A percentile compares a stretch with the other conserved stretches of the same genome.
phyloP scores from a whole-genome alignment of 1,140 invertebrate genomes.

The Nymphalis io region DNA sequence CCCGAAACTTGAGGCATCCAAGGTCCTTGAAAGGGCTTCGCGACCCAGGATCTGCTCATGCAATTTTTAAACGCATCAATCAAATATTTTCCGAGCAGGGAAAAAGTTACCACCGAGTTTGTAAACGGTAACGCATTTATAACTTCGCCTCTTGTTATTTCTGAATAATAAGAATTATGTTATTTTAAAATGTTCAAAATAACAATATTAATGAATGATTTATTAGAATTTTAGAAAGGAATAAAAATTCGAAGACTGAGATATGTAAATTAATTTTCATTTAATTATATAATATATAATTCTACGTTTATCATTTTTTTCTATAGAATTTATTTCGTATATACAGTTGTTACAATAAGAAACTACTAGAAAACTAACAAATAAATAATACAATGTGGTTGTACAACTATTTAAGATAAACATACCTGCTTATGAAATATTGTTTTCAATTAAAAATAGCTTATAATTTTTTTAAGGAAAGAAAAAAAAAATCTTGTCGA shows the following conservation, averaged over 20 bases:
- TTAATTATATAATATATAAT: too few species aligned
- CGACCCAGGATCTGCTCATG: slow-evolving; percentile 48
- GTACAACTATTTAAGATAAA: too few species aligned
- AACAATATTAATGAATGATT: neutral
- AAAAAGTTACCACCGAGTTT: slow-evolving; percentile 53
- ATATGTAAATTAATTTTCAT: too few species aligned
- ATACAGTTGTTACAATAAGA: too few species aligned
- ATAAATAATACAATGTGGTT: too few species aligned
- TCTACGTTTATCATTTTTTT: too few species aligned
- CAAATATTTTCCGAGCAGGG: slow-evolving; percentile 53
- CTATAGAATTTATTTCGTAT: neutral
- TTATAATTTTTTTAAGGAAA: too few species aligned
- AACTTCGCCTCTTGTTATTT: slow-evolving; percentile 60
- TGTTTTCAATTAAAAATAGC: too few species aligned
- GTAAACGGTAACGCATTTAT: slow-evolving; percentile 63
- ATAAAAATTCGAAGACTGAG: too few species aligned
- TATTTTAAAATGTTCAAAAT: neutral
- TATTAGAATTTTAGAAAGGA: neutral
- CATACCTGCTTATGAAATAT: too few species aligned
- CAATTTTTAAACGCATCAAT: slow-evolving; percentile 52
- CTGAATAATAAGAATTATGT: slow-evolving; percentile 41
- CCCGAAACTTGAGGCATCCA: slow-evolving; percentile 65
- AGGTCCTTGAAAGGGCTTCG: slow-evolving; percentile 53
- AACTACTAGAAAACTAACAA: too few species aligned
- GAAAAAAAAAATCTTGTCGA: too few species aligned